Evolutionary conservation across 2,888 invertebrate genomes (phyloP).

Genomic region (Lysandra coridon): DNA sequence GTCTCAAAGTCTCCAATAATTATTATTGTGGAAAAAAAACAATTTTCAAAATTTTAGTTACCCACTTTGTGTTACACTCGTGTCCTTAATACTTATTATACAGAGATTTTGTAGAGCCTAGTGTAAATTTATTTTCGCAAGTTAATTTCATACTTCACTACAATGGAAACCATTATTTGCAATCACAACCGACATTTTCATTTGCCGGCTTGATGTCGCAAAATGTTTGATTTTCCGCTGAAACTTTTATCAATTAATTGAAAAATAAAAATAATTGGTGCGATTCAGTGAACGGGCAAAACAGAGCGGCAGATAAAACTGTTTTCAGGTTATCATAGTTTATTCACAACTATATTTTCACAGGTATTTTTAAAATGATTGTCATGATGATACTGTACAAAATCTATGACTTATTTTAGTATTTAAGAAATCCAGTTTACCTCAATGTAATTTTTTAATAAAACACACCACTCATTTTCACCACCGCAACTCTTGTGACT

Average conservation of each 20-base stretch:
- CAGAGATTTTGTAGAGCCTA: too few species aligned
- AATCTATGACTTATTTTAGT: background rate
- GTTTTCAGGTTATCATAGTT: background rate
- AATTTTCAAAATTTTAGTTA: too few species aligned
- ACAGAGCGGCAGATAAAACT: background rate
- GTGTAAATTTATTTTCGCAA: background rate
- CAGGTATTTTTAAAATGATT: background rate
- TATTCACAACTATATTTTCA: background rate
- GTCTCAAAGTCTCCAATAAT: too few species aligned
- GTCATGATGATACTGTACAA: background rate
- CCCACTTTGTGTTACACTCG: too few species aligned
- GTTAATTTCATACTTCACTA: background rate
- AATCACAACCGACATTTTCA: conserved; percentile 13
- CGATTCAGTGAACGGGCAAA: background rate
- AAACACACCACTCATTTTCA: too few species aligned
- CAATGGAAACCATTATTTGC: conserved; percentile 22
- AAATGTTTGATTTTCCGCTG: conserved; percentile 10
- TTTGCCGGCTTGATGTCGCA: background rate
- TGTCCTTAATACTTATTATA: too few species aligned
- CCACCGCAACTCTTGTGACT: too few species aligned
- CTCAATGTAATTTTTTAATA: too few species aligned
- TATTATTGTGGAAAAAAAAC: too few species aligned
- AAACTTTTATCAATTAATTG: conserved; percentile 19
- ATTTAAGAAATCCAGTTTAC: too few species aligned
- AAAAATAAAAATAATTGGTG: conserved; percentile 13